Percentiles rank a stretch among this genome's conserved stretches.
These are phyloP conservation scores for Oscheius sp. DNA, from an alignment of 2,888 invertebrate genomes.

Conservation along the genomic window DNA sequence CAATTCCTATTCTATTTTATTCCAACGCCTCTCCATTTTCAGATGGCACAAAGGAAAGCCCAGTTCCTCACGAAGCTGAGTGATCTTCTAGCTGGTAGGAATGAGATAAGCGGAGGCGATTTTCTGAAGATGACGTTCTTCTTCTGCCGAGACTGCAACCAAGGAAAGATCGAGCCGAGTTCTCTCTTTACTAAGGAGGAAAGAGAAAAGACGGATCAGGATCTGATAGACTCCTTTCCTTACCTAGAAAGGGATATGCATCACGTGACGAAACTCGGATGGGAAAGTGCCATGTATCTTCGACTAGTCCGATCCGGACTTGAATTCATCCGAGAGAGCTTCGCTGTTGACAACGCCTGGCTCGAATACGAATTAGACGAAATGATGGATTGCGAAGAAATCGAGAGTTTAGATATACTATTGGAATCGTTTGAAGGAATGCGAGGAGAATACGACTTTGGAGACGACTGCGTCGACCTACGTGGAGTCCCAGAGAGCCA, in stretches of 20 bases:
- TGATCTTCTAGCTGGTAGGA: background rate
- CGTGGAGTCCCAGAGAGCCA: background rate
- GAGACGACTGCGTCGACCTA: background rate
- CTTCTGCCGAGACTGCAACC: background rate
- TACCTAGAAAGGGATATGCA: background rate
- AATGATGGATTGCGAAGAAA: background rate
- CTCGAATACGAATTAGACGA: background rate
- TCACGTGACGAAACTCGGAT: background rate
- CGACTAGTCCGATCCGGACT: background rate
- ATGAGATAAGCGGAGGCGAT: background rate
- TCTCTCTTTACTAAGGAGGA: slow-evolving; percentile 2
- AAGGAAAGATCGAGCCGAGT: background rate
- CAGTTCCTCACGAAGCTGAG: background rate
- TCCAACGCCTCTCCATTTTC: too few relatives aligned
- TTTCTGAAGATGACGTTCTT: background rate
- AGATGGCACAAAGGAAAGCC: background rate
- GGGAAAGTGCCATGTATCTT: background rate
- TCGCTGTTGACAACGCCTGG: background rate
- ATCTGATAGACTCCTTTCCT: background rate
- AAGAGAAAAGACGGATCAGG: background rate
- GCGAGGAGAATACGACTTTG: slow-evolving; percentile 3
- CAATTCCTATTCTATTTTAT: too few relatives aligned
- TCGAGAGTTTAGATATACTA: background rate
- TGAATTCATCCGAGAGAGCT: slow-evolving; percentile 4
- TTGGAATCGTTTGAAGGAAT: background rate